Conservation (phyloP, 2,888 invertebrate species). For the Clitarchus hookeri region DNA sequence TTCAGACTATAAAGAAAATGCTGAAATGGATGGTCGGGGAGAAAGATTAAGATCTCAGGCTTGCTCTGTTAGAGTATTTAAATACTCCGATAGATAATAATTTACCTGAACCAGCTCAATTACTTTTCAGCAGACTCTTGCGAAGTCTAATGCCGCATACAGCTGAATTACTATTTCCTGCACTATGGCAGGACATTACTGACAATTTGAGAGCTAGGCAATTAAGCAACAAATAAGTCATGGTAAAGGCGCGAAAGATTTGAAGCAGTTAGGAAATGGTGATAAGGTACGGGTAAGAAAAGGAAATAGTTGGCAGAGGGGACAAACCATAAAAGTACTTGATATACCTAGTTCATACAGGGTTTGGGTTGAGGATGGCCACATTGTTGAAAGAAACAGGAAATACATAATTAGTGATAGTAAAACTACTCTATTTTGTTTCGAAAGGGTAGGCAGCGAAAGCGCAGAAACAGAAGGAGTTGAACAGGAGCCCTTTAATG, state of each 20-base stretch:
- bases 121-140: neutral
- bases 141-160: neutral
- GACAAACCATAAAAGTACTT: neutral
- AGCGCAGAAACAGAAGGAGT: neutral
- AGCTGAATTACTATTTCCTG: neutral
- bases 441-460: neutral
- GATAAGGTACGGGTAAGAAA: neutral
- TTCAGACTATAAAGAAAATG: neutral
- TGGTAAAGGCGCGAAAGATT: neutral
- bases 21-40: neutral
- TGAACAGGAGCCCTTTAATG: neutral
- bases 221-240: neutral
- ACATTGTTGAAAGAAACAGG: neutral
- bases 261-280: neutral
- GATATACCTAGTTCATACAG: neutral
- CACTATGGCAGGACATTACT: neutral
- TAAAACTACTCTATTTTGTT: neutral
- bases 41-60: neutral
- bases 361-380: neutral
- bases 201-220: neutral
- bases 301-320: neutral
- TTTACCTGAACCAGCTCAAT: neutral
- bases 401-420: neutral
- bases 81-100: neutral
- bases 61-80: neutral